Evolutionary conservation across 2,888 invertebrate species (phyloP), one percentile per base, ranked within the genome.

Genomic region (Lypha dubia): DNA sequence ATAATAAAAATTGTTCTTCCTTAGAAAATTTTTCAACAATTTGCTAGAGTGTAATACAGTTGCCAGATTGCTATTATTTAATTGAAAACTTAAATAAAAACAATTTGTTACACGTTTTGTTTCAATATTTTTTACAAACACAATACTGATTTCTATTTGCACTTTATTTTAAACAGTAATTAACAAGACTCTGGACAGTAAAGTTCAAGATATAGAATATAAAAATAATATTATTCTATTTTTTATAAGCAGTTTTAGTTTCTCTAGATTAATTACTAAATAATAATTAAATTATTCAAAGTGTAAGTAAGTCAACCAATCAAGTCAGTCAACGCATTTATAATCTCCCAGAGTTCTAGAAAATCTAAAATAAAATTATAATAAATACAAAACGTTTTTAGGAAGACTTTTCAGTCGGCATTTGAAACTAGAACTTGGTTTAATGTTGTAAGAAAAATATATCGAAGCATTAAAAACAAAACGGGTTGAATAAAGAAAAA

Each of bases 181-280:
- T 89, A 89, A 89, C 87, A 89, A 87, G 87, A 85, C 89, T 87
- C 86, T 89, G 86, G 44, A 86, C 87, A 76, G 81, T 81, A 85
- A 87, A 86, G 88, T 86, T 88, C 85, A 82, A 81, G 62, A 81
- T 62, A 81, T 65, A 81, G 51, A 74, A 68, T 67, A 58, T 53
- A 28, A 79, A 70, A 51, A 51, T 46, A 17, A 73, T 63, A 58
- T 53, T 41, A 13, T 53, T 75, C 13, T 51, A 15, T 24, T 49
- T n/a, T 70, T 58, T 32, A 53, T 51, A 60, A 35, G 17, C 49
- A 51, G 28, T 63, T 77, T 68, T 58, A 56, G 20, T 46, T 67
- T 68, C n/a, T 41, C 24, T 28, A 46, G 75, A 70, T 70, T 68
- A 81, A 81, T 81, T 81, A 70, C 81, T 81, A 75, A 81, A 75